Evolutionary conservation across 30 jellyfish, hydroid and myxozoan genomes (phyloP), one percentile per base, ranked within the genome.

Genomic region (Cassiopea xamachana): DNA sequence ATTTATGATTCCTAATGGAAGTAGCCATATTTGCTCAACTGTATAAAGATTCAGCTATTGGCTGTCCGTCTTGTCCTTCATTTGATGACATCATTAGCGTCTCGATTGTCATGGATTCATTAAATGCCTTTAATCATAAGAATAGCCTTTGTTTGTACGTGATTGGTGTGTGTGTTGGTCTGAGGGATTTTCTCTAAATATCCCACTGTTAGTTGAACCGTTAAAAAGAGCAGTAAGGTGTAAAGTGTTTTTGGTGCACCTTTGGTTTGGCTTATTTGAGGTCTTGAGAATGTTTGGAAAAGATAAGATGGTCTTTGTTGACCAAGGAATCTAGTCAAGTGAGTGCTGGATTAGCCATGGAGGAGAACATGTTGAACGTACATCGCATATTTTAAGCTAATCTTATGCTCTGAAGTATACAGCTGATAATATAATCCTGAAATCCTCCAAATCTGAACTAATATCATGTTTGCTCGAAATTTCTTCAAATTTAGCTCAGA

Each of bases 261-360:
- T 84, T 70, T 84, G 85, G 85, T 48, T 84, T 69, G 85, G 89
- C 44, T 73, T 84, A 85, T 84, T 71, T 71, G 85, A 84, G 92
- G 85, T 84, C 92, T 84, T 84, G 83, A 73, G 85, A 70, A 84
- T 84, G 92, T 84, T 84, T 84, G 92, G 92, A 84, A 70, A 84
- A 84, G 92, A 84, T 84, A 84, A 84, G 92, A 49, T 10, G 84
- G 86, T 43, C 71, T 72, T 73, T 84, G 79, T 84, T 84, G 92
- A 84, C 92, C 59, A 74, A 71, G 85, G 92, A 84, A 69, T 84
- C 92, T 84, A 84, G 83, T 14, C 61, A 84, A 71, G 92, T 17
- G 86, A 84, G 86, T 69, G 92, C 43, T 6, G 75, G 92, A 84
- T 84, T 84, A 84, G 13, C 92, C 80, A 71, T 39, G 47, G 73